Conservation (phyloP, 2,113 vertebrate genomes). For the Calypte anna region DNA sequence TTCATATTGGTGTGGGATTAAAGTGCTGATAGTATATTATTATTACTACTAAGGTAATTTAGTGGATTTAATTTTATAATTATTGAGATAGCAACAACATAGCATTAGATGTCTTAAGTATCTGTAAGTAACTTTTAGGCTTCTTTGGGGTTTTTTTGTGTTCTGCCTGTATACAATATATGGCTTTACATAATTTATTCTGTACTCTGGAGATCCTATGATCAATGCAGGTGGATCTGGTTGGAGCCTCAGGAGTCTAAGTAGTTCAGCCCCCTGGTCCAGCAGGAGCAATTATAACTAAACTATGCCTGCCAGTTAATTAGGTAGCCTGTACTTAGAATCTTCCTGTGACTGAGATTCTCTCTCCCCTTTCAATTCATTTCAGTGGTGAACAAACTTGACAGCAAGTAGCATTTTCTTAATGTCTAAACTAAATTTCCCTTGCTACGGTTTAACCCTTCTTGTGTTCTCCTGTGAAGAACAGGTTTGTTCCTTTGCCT, state of each 20-base stretch:
- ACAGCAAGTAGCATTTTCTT: not conserved
- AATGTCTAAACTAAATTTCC: not conserved
- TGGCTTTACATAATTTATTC: not conserved
- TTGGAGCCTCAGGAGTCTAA: not conserved
- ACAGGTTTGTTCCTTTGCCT: not conserved
- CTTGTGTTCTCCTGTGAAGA: not conserved
- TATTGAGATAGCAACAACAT: not conserved
- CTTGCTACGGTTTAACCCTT: slow-evolving; percentile 24
- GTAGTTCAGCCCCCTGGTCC: not conserved
- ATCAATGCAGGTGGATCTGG: not conserved
- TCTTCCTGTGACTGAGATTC: not conserved
- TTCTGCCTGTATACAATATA: not conserved
- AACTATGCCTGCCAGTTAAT: not conserved
- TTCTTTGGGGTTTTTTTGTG: not conserved
- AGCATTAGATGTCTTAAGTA: not conserved
- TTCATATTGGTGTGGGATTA: not conserved
- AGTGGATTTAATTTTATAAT: not conserved
- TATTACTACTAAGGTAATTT: not conserved
- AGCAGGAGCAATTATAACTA: slow-evolving; percentile 1
- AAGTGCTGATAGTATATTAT: not conserved
- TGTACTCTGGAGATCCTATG: not conserved
- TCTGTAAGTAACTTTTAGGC: not conserved
- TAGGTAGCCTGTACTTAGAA: not conserved
- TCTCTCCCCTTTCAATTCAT: not conserved
- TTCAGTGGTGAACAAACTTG: not conserved